Conservation (phyloP, 2,797 vertebrate species). For the Tachyglossus aculeatus region DNA sequence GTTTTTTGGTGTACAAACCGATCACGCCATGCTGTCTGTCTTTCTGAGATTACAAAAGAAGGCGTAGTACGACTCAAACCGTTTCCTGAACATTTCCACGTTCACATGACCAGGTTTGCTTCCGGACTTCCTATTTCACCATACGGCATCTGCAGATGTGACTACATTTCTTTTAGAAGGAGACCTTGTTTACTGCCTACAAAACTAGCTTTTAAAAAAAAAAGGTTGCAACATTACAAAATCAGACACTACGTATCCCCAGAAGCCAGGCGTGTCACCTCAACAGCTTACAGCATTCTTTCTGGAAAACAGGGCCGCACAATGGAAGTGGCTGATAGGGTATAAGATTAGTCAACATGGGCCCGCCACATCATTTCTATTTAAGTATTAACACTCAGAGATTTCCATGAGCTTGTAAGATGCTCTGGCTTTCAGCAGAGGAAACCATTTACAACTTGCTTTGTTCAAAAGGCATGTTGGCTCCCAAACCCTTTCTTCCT, state of each 20-base stretch:
- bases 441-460: slow-evolving; percentile 45
- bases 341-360: slow-evolving; percentile 33
- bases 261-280: slow-evolving; percentile 40
- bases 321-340: slow-evolving; percentile 38
- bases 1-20: slow-evolving; percentile 12
- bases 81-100: not conserved
- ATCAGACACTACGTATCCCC: slow-evolving; percentile 29
- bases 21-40: not conserved
- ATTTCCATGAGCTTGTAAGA: slow-evolving; percentile 57
- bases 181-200: slow-evolving; percentile 44
- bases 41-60: slow-evolving; percentile 20
- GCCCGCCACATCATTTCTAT: slow-evolving; percentile 48
- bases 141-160: slow-evolving; percentile 1
- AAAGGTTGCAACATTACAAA: slow-evolving; percentile 17
- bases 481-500: slow-evolving; percentile 57
- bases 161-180: slow-evolving; percentile 38
- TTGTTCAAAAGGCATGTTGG: slow-evolving; percentile 58
- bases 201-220: slow-evolving; percentile 17
- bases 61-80: not conserved
- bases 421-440: slow-evolving; percentile 38
- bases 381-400: slow-evolving; percentile 38
- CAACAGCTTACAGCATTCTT: slow-evolving; percentile 13
- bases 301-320: slow-evolving; percentile 32
- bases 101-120: slow-evolving; percentile 15
- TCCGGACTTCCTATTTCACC: slow-evolving; percentile 41